A percentile compares a stretch with the other conserved stretches of the same genome.
These are phyloP conservation scores for Drosophila kikkawai DNA, from an alignment of 1,140 invertebrate genomes.

Conservation along the genomic window DNA sequence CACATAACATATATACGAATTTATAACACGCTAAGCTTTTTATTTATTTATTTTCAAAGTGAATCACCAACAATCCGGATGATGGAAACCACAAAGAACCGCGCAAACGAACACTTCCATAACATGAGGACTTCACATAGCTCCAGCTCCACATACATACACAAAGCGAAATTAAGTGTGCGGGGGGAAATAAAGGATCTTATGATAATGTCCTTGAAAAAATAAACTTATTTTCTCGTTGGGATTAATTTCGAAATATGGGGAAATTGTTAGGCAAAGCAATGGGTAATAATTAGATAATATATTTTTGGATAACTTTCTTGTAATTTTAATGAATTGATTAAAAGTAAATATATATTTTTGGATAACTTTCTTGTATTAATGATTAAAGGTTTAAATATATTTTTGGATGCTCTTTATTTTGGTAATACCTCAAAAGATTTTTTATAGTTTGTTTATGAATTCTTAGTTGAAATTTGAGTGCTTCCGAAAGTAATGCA, in stretches of 20 bases:
- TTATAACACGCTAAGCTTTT: slow-evolving; percentile 67
- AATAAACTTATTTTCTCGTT: no score
- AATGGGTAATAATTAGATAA: not conserved
- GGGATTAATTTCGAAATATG: slow-evolving; percentile 6
- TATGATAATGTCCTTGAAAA: slow-evolving; percentile 13
- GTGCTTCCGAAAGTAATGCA: not conserved
- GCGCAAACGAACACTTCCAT: slow-evolving; percentile 68
- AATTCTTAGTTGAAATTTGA: not conserved
- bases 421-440: not conserved
- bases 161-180: slow-evolving; percentile 41
- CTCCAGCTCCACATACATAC: slow-evolving; percentile 40
- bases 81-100: slow-evolving; percentile 57
- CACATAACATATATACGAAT: slow-evolving; percentile 33
- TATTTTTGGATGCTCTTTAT: not conserved
- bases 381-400: no score
- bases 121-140: slow-evolving; percentile 30
- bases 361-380: not conserved
- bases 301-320: not conserved
- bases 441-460: not conserved
- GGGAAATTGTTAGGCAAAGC: not conserved
- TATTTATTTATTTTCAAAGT: slow-evolving; percentile 75
- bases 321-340: slow-evolving; percentile 1
- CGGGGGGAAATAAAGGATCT: not conserved
- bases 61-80: slow-evolving; percentile 68
- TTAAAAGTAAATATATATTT: not conserved